Conservation (phyloP, 1,140 invertebrate genomes). For the Aradophagus sp. region DNA sequence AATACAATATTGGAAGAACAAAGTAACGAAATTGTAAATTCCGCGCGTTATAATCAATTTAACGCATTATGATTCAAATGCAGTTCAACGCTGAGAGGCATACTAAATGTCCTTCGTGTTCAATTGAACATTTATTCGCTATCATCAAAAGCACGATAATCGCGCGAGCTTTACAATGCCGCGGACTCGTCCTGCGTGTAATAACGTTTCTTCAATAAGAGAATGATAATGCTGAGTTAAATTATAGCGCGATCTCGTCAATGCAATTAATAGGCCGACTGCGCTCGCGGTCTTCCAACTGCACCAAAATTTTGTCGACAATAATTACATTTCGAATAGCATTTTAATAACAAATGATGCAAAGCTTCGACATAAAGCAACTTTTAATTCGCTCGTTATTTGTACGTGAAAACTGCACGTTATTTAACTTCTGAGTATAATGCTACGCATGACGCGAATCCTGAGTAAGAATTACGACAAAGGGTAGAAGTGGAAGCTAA, state of each 20-base stretch:
- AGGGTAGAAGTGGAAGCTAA: constrained; percentile 60
- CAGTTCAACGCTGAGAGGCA: constrained; percentile 15
- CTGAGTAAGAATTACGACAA: constrained; percentile 50
- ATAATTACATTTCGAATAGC: constrained; percentile 17
- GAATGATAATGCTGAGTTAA: constrained; percentile 3
- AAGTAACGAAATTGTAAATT: constrained; percentile 27
- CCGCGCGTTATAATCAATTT: constrained; percentile 28
- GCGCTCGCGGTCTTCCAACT: too few species aligned
- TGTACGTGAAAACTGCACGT: constrained; percentile 44
- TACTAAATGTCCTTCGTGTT: constrained; percentile 37
- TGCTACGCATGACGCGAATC: constrained; percentile 40
- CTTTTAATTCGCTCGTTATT: constrained; percentile 47
- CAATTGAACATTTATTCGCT: constrained; percentile 28
- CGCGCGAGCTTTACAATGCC: constrained; percentile 15
- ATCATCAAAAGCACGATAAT: constrained; percentile 27
- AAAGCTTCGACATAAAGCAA: constrained; percentile 24
- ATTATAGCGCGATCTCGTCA: constrained; percentile 10
- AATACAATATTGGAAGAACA: constrained; percentile 25
- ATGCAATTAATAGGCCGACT: background rate
- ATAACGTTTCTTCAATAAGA: constrained; percentile 21
- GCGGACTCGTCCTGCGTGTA: constrained; percentile 17
- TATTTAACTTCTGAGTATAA: constrained; percentile 51
- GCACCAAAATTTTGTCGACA: background rate
- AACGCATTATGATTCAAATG: constrained; percentile 24
- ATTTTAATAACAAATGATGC: constrained; percentile 23